Evolutionary conservation across 2,113 vertebrate genomes (phyloP).

Genomic region (Irena cyanogastra): DNA sequence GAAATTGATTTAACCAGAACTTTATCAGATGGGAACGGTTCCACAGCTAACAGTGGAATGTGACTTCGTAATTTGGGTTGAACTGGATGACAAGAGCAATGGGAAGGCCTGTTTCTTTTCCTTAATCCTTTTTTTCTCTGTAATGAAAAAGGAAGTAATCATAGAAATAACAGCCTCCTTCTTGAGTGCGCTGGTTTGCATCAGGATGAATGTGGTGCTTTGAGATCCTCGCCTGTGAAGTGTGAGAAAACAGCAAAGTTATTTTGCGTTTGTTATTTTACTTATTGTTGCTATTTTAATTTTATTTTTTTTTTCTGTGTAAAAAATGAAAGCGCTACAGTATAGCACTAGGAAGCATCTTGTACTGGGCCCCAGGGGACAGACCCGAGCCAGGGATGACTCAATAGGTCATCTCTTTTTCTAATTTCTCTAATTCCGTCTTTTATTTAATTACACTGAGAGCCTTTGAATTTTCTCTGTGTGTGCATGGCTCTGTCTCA

Average conservation of each 20-base stretch:
- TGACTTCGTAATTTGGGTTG: not conserved
- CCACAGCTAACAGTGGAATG: not conserved
- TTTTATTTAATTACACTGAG: not conserved
- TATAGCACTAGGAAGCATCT: not conserved
- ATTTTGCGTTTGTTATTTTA: not conserved
- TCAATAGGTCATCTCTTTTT: slow-evolving; percentile 29
- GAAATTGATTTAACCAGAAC: not conserved
- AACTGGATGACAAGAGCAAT: not conserved
- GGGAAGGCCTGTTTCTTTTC: not conserved
- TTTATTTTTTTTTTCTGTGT: not conserved
- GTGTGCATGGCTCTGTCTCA: accelerated
- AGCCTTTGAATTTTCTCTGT: not conserved
- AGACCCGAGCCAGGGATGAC: not conserved
- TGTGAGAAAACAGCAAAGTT: not conserved
- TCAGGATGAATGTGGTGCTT: not conserved
- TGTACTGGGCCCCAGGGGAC: not conserved
- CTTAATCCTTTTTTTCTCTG: not conserved
- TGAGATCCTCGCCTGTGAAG: not conserved
- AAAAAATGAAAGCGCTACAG: not conserved
- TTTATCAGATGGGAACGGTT: not conserved
- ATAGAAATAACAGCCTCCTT: not conserved
- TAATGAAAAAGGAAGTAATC: not conserved
- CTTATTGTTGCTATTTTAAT: not conserved
- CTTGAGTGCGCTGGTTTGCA: not conserved
- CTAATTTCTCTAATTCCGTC: not conserved